Base-by-base conservation (phyloP, 1,140 invertebrate species). In the Nylanderia fulva region DNA sequence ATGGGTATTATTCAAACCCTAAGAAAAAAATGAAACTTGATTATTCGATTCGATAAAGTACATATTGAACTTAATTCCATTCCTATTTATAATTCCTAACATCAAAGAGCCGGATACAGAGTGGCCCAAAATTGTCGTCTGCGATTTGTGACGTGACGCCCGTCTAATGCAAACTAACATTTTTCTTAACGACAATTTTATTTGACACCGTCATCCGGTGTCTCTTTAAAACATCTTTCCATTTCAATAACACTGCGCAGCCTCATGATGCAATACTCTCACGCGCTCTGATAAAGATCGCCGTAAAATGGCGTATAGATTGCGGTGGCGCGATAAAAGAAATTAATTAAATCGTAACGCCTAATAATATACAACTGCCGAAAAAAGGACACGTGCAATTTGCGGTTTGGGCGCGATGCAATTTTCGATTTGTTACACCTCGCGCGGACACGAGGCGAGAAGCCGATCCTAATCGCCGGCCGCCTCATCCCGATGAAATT, bases 401-500 rank as follows among this genome's bases (percentile, higher is more conserved):
- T 80, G n/a, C n/a, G 36, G 64, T 69, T 6, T 39, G 33, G 77
- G 77, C 29, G 42, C 63, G 77, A 80, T 80, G 63, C 63, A 69
- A 72, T 82, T 82, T 82, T 82, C 77, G 77, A 82, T 82, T 82
- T 54, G 77, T 58, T 72, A 72, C 77, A 71, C 66, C 77, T 71
- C 36, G 36, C 66, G 77, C 48, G 24, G 21, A 33, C n/a, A 39
- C 27, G 61, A n/a, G n/a, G n/a, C n/a, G n/a, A n/a, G n/a, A 15
- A 33, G 36, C 64, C 77, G 77, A 82, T 82, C 66, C 52, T 82
- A 82, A 82, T 82, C 77, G 77, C 77, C 42, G n/a, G 27, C 42
- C 75, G 63, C 48, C 77, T 58, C 77, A 52, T 36, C 66, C 66
- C 66, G 77, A 72, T 72, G 77, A 82, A 82, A 82, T 72, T 82